Conservation (phyloP, 2,888 invertebrate species). For the Magallana nippona region DNA sequence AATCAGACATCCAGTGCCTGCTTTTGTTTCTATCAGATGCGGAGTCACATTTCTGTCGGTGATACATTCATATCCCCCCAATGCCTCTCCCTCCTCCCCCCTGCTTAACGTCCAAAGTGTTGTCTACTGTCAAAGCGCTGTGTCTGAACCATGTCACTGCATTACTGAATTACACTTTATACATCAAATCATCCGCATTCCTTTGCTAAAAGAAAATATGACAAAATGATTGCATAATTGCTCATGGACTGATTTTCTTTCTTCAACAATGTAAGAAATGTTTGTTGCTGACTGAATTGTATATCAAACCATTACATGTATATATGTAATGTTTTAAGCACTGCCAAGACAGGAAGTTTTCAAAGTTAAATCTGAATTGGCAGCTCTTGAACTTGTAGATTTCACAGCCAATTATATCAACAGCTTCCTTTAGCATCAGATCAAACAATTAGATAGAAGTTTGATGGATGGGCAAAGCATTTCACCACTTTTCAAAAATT, state of each 20-base stretch:
- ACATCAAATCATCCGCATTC: too few relatives aligned
- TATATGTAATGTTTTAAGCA: not conserved
- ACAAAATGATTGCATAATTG: too few relatives aligned
- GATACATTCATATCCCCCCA: not conserved
- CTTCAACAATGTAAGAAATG: too few relatives aligned
- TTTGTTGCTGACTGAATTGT: too few relatives aligned
- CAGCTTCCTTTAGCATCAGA: constrained; percentile 5
- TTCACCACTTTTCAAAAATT: too few relatives aligned
- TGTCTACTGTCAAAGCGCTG: not conserved
- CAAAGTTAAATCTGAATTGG: constrained; percentile 15
- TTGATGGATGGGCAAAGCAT: too few relatives aligned
- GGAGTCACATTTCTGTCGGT: not conserved
- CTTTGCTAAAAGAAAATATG: too few relatives aligned
- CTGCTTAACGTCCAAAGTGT: not conserved
- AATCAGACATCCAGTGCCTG: not conserved
- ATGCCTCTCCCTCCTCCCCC: not conserved
- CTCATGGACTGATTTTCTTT: too few relatives aligned
- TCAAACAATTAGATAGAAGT: constrained; percentile 8
- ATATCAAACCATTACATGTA: not conserved
- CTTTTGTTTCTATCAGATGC: not conserved
- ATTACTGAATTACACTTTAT: too few relatives aligned
- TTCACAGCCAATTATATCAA: constrained; percentile 25
- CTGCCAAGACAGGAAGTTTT: not conserved
- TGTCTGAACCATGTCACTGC: not conserved
- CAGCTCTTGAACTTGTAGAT: constrained; percentile 17